Evolutionary conservation across 2,113 vertebrate species (phyloP), one percentile per base, ranked within the genome.

Genomic region (Paramormyrops kingsleyae): DNA sequence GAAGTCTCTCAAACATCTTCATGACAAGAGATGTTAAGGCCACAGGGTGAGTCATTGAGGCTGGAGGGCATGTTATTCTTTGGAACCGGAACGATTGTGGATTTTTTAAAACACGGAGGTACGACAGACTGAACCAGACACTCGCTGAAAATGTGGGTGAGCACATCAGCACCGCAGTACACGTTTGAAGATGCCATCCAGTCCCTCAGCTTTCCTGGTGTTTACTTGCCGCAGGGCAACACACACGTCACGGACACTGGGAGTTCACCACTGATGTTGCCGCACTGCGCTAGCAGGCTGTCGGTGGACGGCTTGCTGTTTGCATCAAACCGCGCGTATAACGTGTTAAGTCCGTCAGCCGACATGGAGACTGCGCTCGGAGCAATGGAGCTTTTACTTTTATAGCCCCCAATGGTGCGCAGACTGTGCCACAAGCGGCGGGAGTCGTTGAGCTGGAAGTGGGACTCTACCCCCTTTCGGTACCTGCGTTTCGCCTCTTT

Each of bases 1-100:
- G 10, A n/a, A 89, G 88, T 74, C 88, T 89, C 77, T 84, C 77
- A 42, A 89, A 89, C 47, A 50, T 19, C 49, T 89, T 89, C 77
- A 89, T 89, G 4, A 89, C 77, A 42, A 42, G 66, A 9, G 9
- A 83, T 89, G 70, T 89, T 56, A 87, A 91, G 7, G 62, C 53
- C 46, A 91, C 21, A 2, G n/a, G n/a, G 1, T 2, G 31, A 59
- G 31, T 7, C 44, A 46, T 46, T 7, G 44, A 46, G 27, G 6
- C 19, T 59, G 1, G 74, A 39, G n/a, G 89, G 53, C 10, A 47
- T 89, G n/a, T 80, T 87, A 21, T 42, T 86, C 7, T 89, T 66
- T n/a, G 83, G 53, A 24, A 89, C 19, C 31, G 39, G 56, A 24
- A 86, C 47, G 4, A 89, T 50, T 4, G 56, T 47, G n/a, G 89